Evolutionary conservation across 1,140 invertebrate genomes (phyloP), one percentile per base, ranked within the genome.

Genomic region (Pomacea maculata): DNA sequence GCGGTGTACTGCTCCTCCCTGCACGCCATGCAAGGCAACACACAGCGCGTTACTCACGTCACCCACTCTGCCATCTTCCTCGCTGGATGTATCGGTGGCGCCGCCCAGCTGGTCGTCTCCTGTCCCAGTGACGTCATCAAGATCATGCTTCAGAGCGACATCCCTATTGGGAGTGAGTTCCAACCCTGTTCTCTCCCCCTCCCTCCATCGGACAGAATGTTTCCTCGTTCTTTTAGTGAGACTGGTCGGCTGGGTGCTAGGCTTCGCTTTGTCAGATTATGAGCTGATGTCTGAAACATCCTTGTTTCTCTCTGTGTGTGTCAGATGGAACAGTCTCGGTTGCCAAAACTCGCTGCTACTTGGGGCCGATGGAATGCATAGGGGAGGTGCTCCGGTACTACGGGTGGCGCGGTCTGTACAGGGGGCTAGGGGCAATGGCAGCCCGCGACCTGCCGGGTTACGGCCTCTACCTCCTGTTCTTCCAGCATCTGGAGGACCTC

Each of bases 51-150:
- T 17, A 52, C 61, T n/a, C 67, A 65, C 57, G 17, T 71, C 87
- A 21, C 34, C 63, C 45, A 67, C 34, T 52, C 29, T 29, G 17
- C 63, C 64, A 73, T 94, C 70, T 93, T 93, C 77, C 11, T 93
- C 65, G 92, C 93, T 74, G 94, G 94, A 12, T 93, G 92, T 70
- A 86, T 93, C 54, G 95, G 92, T 0, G 95, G 95, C 15, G 85
- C 93, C 34, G 91, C 92, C 4, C 94, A 94, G 88, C 89, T 94
- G 10, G 87, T 93, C 2, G 88, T 95, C 4, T 93, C 93, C 0
- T 94, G 94, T 87, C 95, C 95, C 52, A 92, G 94, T 25, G 95
- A 96, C 89, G 84, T 95, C 29, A 90, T 95, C 5, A 96, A 95
- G 91, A 94, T 94, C 15, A 92, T 93, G 77, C 88, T 95, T 74